phyloP scores from a whole-genome alignment of 1,140 invertebrate genomes.

The Plectus sambesii region DNA sequence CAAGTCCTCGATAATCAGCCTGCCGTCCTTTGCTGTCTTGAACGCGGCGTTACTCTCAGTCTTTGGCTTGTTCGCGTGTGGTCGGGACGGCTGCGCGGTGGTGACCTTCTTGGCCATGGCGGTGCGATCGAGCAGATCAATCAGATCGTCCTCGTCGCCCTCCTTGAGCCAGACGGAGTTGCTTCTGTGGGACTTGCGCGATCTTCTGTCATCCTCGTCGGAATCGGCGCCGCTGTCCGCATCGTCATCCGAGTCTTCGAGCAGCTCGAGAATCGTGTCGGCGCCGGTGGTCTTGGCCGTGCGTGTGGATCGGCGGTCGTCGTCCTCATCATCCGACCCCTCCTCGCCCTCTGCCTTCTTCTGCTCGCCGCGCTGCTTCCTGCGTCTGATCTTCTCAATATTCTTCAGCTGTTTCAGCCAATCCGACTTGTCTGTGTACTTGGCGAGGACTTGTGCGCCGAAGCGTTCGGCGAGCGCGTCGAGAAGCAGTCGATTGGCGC shows the following conservation, averaged over 20 bases:
- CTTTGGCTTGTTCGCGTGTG: slow-evolving; percentile 17
- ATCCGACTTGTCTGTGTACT: slow-evolving; percentile 20
- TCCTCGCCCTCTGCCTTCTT: slow-evolving; percentile 12
- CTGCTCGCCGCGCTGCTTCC: slow-evolving; percentile 14
- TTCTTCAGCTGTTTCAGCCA: slow-evolving; percentile 26
- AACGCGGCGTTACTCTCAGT: slow-evolving; percentile 20
- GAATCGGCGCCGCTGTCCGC: slow-evolving; percentile 16
- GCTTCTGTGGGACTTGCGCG: neutral
- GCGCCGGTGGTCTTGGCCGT: slow-evolving; percentile 23
- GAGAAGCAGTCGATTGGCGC: slow-evolving; percentile 25
- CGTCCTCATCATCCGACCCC: slow-evolving; percentile 10
- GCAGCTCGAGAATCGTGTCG: slow-evolving; percentile 24
- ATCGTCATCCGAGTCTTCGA: slow-evolving; percentile 25
- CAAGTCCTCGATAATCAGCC: slow-evolving; percentile 16
- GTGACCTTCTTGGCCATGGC: slow-evolving; percentile 23
- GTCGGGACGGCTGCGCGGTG: slow-evolving; percentile 4
- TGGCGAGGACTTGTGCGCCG: slow-evolving; percentile 17
- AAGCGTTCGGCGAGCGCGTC: slow-evolving; percentile 23
- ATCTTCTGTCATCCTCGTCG: slow-evolving; percentile 8
- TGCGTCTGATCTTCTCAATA: slow-evolving; percentile 19
- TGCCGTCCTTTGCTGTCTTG: slow-evolving; percentile 25
- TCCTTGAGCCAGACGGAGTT: slow-evolving; percentile 24
- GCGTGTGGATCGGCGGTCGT: slow-evolving; percentile 11
- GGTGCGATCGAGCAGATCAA: slow-evolving; percentile 23
- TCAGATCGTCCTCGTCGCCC: slow-evolving; percentile 19